Evolutionary conservation across 2,113 vertebrate species (phyloP).

Genomic region (Muntiacus muntjak): DNA sequence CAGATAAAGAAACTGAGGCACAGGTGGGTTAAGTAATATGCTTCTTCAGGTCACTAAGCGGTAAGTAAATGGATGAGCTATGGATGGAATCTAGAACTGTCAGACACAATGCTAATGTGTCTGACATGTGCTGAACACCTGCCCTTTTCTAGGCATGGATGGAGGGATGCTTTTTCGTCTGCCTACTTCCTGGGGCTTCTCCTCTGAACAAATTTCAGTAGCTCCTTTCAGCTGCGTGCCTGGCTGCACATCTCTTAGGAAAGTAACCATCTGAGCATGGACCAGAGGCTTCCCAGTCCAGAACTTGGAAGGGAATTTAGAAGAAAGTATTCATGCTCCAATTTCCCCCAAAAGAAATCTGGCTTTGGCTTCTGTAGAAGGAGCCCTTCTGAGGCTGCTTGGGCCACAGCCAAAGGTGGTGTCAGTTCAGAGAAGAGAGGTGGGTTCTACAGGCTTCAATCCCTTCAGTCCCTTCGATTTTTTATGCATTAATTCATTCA

Average conservation of each 20-base stretch:
- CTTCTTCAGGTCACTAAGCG: neutral
- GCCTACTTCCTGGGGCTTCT: neutral
- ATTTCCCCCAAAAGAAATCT: neutral
- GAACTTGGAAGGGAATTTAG: neutral
- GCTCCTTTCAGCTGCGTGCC: neutral
- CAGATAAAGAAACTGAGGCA: neutral
- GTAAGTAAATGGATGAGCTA: neutral
- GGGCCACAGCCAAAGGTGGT: neutral
- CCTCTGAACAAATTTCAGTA: neutral
- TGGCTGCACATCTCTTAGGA: neutral
- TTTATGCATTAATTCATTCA: no score
- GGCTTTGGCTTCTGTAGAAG: neutral
- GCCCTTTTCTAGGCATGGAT: neutral
- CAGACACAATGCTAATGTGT: neutral
- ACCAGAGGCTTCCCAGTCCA: neutral
- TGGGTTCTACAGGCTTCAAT: neutral
- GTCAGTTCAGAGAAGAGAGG: neutral
- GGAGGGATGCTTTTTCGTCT: neutral
- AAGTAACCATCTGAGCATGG: neutral
- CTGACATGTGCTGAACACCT: neutral
- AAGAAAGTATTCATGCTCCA: neutral
- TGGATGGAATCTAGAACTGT: neutral
- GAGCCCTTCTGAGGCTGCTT: neutral
- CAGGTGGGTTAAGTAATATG: neutral
- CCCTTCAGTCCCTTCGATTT: no score